Conservation (phyloP, 2,113 vertebrate genomes). For the Corythornis madagascariensis region DNA sequence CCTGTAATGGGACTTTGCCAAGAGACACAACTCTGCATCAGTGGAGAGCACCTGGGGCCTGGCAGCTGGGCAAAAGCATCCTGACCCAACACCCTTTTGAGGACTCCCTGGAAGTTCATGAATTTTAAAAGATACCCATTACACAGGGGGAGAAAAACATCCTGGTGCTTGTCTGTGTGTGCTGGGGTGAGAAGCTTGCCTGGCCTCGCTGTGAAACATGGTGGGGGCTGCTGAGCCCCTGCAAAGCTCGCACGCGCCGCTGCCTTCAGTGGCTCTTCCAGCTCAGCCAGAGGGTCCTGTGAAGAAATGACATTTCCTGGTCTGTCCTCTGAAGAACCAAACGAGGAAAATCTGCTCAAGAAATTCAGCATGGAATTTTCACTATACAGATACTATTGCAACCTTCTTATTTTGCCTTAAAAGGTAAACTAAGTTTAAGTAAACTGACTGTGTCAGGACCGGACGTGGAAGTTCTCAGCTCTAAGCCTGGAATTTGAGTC, state of each 20-base stretch:
- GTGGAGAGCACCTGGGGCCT: not conserved
- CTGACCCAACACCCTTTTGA: not conserved
- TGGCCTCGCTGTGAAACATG: not conserved
- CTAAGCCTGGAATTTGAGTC: slow-evolving; percentile 27
- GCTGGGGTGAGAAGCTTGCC: not conserved
- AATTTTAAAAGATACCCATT: not conserved
- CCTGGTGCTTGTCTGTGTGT: accelerated
- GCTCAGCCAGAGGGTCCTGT: not conserved
- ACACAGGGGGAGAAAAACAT: not conserved
- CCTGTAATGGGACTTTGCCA: not conserved
- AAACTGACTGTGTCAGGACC: not conserved
- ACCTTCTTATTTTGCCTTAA: slow-evolving; percentile 32
- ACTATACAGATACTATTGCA: not conserved
- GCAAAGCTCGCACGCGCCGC: accelerated
- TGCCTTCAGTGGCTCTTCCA: not conserved
- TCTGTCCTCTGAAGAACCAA: not conserved
- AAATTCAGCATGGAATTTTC: not conserved
- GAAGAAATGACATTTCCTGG: not conserved
- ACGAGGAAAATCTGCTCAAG: not conserved
- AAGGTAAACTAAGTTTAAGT: slow-evolving; percentile 41
- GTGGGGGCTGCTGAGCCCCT: not conserved
- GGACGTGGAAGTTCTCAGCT: slow-evolving; percentile 42
- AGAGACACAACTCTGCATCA: not conserved
- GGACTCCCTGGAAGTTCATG: not conserved
- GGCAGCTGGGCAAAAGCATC: not conserved